Base-by-base conservation (phyloP, 2,797 vertebrate genomes). In the Tenualosa thibaudeaui region DNA sequence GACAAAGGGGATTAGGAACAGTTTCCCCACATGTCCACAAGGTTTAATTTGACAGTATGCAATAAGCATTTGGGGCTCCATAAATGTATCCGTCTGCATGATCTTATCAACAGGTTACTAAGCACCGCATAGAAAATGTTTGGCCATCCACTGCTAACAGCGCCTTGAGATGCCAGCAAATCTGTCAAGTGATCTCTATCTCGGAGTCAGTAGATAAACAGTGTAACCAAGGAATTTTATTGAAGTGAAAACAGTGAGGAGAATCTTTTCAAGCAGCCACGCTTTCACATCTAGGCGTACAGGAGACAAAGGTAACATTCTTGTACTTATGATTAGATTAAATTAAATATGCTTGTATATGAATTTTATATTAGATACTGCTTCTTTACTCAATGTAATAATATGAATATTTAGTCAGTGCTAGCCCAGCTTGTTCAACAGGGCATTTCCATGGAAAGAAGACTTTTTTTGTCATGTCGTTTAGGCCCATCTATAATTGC, bases 201-300 rank as follows among this genome's bases (percentile, higher is more conserved):
- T 65, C 19, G 84, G 71, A 78, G 71, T 43, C 71, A 78, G 81
- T 82, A 87, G 82, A 43, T 58, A 87, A 87, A 87, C 84, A 87
- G 60, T 31, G 86, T 87, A 22, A 83, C 86, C 86, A 87, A 84
- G 82, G 71, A 15, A 81, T 82, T 84, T 83, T 56, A 78, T 46
- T 78, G 40, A 82, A 54, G 40, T 40, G 22, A 40, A 37, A 56
- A 19, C 22, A 60, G 53, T 54, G 31, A 19, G 24, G 8, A 37
- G 56, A 83, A 24, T 37, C 56, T 83, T 83, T 53, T 19, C 68
- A 75, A 75, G 37, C 37, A 75, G 68, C 71, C 17, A 78, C 40
- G 40, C 65, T 71, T 78, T 46, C 71, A 78, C 71, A 46, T 17
- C 46, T 8, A 78, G 40, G 40, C 17, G 24, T 78, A 78, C 40